Evolutionary conservation across 2,888 invertebrate species (phyloP), one percentile per base, ranked within the genome.

Genomic region (Ferrisia virgata): DNA sequence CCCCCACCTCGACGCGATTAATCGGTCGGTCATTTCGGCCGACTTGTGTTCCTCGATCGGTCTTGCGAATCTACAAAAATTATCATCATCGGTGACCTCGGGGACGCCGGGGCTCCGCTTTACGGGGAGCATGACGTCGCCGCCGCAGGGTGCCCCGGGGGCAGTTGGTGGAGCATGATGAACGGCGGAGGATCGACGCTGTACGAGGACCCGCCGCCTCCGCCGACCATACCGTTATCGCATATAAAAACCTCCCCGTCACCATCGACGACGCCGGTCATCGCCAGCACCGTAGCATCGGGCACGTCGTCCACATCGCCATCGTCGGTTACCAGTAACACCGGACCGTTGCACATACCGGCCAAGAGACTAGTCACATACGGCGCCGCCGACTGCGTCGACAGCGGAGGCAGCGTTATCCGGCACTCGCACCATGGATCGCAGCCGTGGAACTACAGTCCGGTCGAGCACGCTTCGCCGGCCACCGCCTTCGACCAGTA

Each of bases 141-240:
- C 91, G 92, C 90, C 89, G 91, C 91, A 90, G 92, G 92, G 83
- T 86, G 85, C 85, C 85, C 93, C 93, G 93, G 93, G 92, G 92
- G 93, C 91, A 92, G 93, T 91, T 93, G 93, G 93, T 94, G 94
- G 93, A 92, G 92, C 91, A 93, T 94, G 93, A 93, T 93, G 93
- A 94, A 93, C 93, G 93, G 93, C 90, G 92, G 93, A 90, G 84
- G 84, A 33, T 58, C 79, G 15, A 58, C 80, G 13, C 91, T 93
- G 87, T 94, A 94, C 91, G 94, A 94, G 89, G 94, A 94, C 88
- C 91, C 91, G 86, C 91, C 91, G 86, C 91, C 91, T 85, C 87
- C 91, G 87, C 89, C 91, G 85, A 89, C 91, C 89, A 25, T 83
- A 72, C 91, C 90, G 88, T 90, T 91, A 88, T 91, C 91, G 87